Evolutionary conservation across 2,888 invertebrate genomes (phyloP).

Genomic region (Chrysotoxum bicinctum): DNA sequence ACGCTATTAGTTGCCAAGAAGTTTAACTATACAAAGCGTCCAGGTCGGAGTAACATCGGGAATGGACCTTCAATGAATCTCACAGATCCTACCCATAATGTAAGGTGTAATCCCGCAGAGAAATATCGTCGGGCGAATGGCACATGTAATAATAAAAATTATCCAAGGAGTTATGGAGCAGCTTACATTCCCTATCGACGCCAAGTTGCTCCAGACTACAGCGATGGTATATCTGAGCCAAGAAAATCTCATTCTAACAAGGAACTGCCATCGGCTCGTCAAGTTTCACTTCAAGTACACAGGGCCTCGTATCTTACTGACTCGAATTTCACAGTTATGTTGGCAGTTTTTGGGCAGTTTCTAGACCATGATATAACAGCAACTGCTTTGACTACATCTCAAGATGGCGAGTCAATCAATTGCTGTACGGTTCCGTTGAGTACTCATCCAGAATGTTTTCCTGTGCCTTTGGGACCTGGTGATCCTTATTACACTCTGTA

Average conservation of each 20-base stretch:
- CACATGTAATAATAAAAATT: slow-evolving; percentile 88
- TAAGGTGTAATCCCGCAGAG: slow-evolving; percentile 81
- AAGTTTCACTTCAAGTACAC: slow-evolving; percentile 89
- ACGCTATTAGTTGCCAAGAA: slow-evolving; percentile 84
- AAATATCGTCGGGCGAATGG: slow-evolving; percentile 88
- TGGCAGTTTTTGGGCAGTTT: slow-evolving; percentile 95
- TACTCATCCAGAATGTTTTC: slow-evolving; percentile 90
- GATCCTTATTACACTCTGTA: slow-evolving; percentile 88
- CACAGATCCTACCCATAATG: slow-evolving; percentile 75
- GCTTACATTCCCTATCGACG: slow-evolving; percentile 88
- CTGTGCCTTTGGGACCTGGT: slow-evolving; percentile 85
- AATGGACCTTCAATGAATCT: slow-evolving; percentile 78
- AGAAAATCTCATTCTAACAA: slow-evolving; percentile 83
- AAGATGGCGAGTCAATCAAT: slow-evolving; percentile 87
- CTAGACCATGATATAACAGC: slow-evolving; percentile 94
- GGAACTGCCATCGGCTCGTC: slow-evolving; percentile 88
- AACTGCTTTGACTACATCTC: slow-evolving; percentile 89
- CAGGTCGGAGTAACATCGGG: slow-evolving; percentile 79
- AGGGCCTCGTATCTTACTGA: slow-evolving; percentile 88
- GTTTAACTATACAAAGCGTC: slow-evolving; percentile 81
- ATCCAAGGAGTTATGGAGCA: slow-evolving; percentile 87
- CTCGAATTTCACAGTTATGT: slow-evolving; percentile 90
- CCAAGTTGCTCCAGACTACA: slow-evolving; percentile 88
- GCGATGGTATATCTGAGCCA: slow-evolving; percentile 88
- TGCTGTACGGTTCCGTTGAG: slow-evolving; percentile 84